Percentiles rank a stretch among this genome's conserved stretches.
These are phyloP conservation scores for Ophioderma brevispina DNA, from an alignment of 35 echinoderm and acorn worm species.

Conservation along the genomic window DNA sequence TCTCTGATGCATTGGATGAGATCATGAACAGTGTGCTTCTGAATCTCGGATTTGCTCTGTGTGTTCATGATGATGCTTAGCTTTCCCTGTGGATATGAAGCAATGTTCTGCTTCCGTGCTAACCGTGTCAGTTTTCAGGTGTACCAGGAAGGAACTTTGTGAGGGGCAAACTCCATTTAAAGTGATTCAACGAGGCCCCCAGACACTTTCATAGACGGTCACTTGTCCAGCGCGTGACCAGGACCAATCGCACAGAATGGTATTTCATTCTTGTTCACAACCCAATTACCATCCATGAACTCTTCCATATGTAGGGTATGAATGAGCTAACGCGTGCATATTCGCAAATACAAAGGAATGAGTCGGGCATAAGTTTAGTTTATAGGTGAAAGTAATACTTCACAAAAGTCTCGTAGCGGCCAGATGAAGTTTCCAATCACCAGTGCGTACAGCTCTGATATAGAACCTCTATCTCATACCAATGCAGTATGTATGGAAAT, in stretches of 20 bases:
- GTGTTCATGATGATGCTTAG: constrained; percentile 19
- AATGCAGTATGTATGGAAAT: constrained; percentile 6
- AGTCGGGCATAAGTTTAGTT: constrained; percentile 19
- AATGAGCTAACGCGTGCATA: not conserved
- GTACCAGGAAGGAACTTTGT: constrained; percentile 33
- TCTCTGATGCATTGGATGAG: not conserved
- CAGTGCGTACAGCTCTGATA: not conserved
- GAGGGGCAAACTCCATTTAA: not conserved
- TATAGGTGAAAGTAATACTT: constrained; percentile 36
- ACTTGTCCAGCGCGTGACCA: constrained; percentile 45
- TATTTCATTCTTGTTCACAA: constrained; percentile 33
- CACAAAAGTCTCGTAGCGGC: not conserved
- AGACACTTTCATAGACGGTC: constrained; percentile 45
- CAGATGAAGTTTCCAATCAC: constrained; percentile 2
- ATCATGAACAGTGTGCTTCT: not conserved
- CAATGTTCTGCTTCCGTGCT: not conserved
- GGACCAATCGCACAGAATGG: constrained; percentile 44
- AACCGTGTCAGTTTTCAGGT: constrained; percentile 24
- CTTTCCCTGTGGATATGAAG: not conserved
- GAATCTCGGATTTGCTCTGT: not conserved
- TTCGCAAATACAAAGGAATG: constrained; percentile 17
- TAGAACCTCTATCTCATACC: not conserved
- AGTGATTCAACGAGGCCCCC: constrained; percentile 32
- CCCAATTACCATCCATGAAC: constrained; percentile 20
- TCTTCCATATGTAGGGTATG: not conserved